Conservation (phyloP, 2,888 invertebrate genomes). For the Xanthia icteritia region DNA sequence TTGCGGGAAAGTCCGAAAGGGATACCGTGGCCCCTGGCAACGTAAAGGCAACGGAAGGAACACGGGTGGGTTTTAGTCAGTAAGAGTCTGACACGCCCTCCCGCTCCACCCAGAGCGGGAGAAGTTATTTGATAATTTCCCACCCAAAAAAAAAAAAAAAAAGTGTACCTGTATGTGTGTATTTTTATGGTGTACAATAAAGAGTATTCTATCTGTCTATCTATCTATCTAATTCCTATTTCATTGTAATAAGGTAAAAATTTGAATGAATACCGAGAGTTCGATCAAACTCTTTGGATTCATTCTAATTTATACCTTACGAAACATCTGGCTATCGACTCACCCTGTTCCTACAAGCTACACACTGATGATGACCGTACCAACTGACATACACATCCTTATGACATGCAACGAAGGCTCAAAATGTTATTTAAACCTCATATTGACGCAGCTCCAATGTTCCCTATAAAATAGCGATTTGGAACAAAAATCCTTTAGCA, state of each 20-base stretch:
- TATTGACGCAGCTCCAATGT: slow-evolving; percentile 30
- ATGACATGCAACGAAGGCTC: background rate
- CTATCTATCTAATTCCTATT: background rate
- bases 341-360: too few relatives aligned
- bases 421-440: slow-evolving; percentile 21
- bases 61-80: too few relatives aligned
- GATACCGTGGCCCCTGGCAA: too few relatives aligned
- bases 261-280: background rate
- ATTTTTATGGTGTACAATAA: too few relatives aligned
- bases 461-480: slow-evolving; percentile 72
- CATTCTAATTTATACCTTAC: background rate
- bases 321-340: background rate
- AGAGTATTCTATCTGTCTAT: too few relatives aligned
- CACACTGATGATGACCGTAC: background rate
- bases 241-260: background rate
- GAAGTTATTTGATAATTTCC: too few relatives aligned
- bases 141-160: too few relatives aligned
- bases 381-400: slow-evolving; percentile 27
- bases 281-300: background rate
- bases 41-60: too few relatives aligned
- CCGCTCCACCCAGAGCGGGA: too few relatives aligned
- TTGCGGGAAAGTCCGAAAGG: too few relatives aligned
- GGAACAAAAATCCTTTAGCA: slow-evolving; percentile 71
- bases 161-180: too few relatives aligned
- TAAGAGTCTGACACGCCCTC: too few relatives aligned